Evolutionary conservation across 2,888 invertebrate genomes (phyloP).

Genomic region (Hermaeophaga mercurialis): DNA sequence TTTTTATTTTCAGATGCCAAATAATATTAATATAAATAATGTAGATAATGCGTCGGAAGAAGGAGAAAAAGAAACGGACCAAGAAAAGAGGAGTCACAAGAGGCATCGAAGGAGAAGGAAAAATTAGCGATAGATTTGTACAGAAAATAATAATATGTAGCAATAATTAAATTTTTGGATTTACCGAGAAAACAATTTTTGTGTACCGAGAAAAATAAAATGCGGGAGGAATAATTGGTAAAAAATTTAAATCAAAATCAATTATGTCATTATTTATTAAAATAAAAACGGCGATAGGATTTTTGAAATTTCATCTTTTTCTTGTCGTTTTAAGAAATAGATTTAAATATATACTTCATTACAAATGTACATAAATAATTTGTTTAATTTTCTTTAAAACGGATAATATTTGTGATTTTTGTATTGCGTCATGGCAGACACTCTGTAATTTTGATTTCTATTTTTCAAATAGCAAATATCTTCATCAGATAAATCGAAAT

Average conservation of each 20-base stretch:
- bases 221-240: conserved; percentile 6
- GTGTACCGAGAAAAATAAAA: conserved; percentile 1
- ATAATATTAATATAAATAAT: conserved; percentile 8
- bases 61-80: conserved; percentile 25
- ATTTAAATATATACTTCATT: no score
- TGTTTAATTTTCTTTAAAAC: no score
- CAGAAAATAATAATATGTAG: conserved; percentile 6
- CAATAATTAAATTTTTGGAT: conserved; percentile 20
- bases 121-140: conserved; percentile 28
- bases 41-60: conserved; percentile 26
- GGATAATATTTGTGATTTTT: conserved; percentile 54
- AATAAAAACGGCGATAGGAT: conserved; percentile 20
- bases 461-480: conserved; percentile 71
- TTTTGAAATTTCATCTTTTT: not conserved
- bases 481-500: conserved; percentile 72
- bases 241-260: conserved; percentile 19
- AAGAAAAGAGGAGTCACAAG: conserved; percentile 27
- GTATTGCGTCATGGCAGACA: conserved; percentile 52
- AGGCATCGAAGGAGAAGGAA: conserved; percentile 42
- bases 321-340: no score
- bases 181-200: conserved; percentile 1
- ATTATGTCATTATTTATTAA: conserved; percentile 25
- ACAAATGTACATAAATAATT: no score
- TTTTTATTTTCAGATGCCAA: conserved; percentile 19
- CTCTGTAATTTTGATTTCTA: conserved; percentile 73